Evolutionary conservation across 2,113 vertebrate species (phyloP).

Genomic region (Phoenicopterus ruber): DNA sequence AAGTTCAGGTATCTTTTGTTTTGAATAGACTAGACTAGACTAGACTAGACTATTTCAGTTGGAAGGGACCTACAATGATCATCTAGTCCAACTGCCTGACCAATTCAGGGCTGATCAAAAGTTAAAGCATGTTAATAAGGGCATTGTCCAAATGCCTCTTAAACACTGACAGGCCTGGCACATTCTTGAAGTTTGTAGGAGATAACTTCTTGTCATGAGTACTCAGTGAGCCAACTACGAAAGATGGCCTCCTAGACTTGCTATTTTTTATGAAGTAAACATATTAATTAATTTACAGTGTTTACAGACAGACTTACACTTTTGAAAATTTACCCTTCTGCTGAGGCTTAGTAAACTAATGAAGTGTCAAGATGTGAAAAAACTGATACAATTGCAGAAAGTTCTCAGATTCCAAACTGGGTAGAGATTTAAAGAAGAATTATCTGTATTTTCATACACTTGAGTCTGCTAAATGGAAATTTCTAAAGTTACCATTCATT

Average conservation of each 20-base stretch:
- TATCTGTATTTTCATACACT: not conserved
- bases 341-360: not conserved
- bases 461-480: not conserved
- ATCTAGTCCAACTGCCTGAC: not conserved
- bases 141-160: not conserved
- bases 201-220: not conserved
- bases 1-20: not conserved
- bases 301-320: not conserved
- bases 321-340: not conserved
- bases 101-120: not conserved
- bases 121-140: not conserved
- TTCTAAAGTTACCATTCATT: not conserved
- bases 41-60: not conserved
- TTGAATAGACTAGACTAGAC: not conserved
- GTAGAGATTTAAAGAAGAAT: not conserved
- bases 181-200: not conserved
- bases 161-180: not conserved
- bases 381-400: not conserved
- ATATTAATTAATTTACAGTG: not conserved
- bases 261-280: not conserved
- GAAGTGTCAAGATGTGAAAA: not conserved
- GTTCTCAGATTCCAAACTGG: not conserved
- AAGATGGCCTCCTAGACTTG: not conserved
- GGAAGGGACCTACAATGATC: not conserved
- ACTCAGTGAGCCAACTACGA: not conserved